Base-by-base conservation (phyloP, 2,888 invertebrate species). In the Dasypogon diadema region DNA sequence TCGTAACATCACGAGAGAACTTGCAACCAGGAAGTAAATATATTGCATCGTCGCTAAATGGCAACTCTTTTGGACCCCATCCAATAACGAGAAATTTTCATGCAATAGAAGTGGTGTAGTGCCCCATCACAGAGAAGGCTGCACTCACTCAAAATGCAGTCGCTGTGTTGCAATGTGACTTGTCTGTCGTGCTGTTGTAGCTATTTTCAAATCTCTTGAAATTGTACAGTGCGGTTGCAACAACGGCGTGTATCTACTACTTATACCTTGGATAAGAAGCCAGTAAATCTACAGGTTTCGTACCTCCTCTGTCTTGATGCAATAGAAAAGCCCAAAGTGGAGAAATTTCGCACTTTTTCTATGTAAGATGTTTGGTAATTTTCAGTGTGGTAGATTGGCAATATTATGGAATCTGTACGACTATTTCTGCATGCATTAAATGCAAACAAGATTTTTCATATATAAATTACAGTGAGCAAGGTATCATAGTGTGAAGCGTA, bases 241-340 rank as follows among this genome's bases (percentile, higher is more conserved):
- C 60, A 60, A 21, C 18, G 37, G 60, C 18, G 16, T 60, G 60
- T 37, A 26, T 21, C 42, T 16, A 60, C 37, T 42, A 42, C 5
- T 10, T 12, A 42, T 42, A 42, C 42, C 42, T 12, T 37, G 60
- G 16, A 34, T 0, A 58, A 58, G 14, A 58, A 34, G 8, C 2
- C 42, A 12, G 42, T 12, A 42, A 42, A 42, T 42, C 42, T 6
- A 42, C 12, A 12, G 42, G 12, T 3, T 12, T 42, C 0, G 37
- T 37, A 58, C 60, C 37, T 60, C 21, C 60, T 30, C 60, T 37
- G 37, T 42, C 60, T 60, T 60, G n/a, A n/a, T n/a, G 60, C 60
- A 60, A 60, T 60, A 60, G 34, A 60, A 60, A 60, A 60, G 60
- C 60, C n/a, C 37, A 60, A 60, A 60, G 60, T 34, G 37, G 60